Evolutionary conservation across 2,113 vertebrate genomes (phyloP).

Genomic region (Sigmodon hispidus): DNA sequence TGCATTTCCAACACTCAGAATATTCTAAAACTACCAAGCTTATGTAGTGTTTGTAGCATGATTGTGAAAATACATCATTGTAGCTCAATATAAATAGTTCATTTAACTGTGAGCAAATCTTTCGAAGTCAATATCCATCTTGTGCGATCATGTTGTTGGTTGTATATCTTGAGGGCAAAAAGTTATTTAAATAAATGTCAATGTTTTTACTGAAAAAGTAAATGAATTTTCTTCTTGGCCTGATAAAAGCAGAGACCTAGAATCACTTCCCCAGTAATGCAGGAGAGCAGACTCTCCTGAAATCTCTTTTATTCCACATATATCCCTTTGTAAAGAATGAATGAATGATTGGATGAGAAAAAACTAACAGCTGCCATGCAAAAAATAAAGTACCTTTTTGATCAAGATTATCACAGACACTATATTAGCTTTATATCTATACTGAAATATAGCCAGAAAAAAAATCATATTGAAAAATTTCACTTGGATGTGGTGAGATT

Average conservation of each 20-base stretch:
- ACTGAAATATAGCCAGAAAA: background rate
- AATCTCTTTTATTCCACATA: accelerated
- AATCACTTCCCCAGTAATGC: background rate
- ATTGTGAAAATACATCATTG: background rate
- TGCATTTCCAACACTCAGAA: background rate
- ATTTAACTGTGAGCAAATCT: background rate
- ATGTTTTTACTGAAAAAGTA: background rate
- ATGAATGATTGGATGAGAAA: background rate
- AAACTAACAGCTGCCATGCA: background rate
- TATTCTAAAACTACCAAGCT: background rate
- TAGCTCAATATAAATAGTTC: background rate
- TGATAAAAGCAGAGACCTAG: background rate
- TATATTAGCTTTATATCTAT: background rate
- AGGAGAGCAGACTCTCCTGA: background rate
- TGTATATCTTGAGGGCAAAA: conserved; percentile 19
- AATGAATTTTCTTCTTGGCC: background rate
- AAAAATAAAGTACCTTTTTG: background rate
- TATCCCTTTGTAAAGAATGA: background rate
- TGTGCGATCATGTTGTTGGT: background rate
- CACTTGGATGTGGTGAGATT: background rate
- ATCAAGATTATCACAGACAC: conserved; percentile 8
- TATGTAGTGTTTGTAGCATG: background rate
- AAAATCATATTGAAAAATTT: background rate
- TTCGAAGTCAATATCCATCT: background rate
- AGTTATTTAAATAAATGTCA: background rate